Evolutionary conservation across 2,113 vertebrate species (phyloP).

Genomic region (Psephotus haematonotus): DNA sequence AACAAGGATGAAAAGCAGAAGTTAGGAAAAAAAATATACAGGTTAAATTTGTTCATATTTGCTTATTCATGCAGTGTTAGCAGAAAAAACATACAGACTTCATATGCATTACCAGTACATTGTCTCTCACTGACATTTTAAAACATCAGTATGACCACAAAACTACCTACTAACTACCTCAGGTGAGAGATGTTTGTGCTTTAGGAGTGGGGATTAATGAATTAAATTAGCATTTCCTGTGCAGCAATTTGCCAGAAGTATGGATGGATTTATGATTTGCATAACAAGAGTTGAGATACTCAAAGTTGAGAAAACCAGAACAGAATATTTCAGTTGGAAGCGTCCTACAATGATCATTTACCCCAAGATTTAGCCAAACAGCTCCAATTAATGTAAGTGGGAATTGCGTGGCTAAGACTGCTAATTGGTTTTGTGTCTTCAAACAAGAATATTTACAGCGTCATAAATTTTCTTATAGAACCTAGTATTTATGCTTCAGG

Average conservation of each 20-base stretch:
- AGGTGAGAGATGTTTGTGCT: background rate
- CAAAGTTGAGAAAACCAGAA: background rate
- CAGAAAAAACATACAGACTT: background rate
- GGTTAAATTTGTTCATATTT: background rate
- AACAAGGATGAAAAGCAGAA: background rate
- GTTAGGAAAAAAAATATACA: background rate
- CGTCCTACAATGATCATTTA: background rate
- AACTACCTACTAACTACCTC: background rate
- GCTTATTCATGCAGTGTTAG: background rate
- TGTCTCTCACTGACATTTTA: background rate
- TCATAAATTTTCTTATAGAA: background rate
- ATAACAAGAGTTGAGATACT: background rate
- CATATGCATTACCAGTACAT: background rate
- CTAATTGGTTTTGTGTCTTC: background rate
- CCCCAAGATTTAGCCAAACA: background rate
- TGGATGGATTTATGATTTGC: background rate
- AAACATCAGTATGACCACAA: background rate
- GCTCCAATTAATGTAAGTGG: background rate
- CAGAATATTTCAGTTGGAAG: background rate
- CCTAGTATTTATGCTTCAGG: background rate
- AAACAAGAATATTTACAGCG: background rate
- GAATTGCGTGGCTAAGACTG: background rate
- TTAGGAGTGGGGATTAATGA: background rate
- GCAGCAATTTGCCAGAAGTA: background rate
- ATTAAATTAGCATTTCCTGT: slow-evolving; percentile 6